Base-by-base conservation (phyloP, 2,888 invertebrate genomes). In the Odontocerum albicorne region DNA sequence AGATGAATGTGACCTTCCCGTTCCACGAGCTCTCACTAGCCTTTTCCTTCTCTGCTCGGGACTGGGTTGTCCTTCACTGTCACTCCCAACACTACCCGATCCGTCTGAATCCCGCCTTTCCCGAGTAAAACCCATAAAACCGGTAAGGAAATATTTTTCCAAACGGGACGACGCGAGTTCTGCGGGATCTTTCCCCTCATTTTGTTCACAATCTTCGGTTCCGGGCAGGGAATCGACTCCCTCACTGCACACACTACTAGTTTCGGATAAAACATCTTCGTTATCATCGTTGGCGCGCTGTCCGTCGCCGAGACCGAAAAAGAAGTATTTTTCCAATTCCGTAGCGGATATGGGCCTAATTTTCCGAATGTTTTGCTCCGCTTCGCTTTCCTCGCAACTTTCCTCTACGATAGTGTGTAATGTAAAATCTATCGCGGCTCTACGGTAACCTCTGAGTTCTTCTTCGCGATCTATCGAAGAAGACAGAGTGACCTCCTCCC, bases 371-470 rank as follows among this genome's bases (percentile, higher is more conserved):
- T 75, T 70, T 36, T 83, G 85, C 65, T 91, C 91, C 58, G 88
- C 83, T 72, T 92, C 92, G 71, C 93, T 93, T 72, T 95, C 95
- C 74, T 95, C 94, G 70, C 94, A 94, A 66, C 92, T 93, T 73
- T 95, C 95, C 74, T 95, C 95, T 20, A 93, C 88, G 63, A 95
- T 95, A 1, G 95, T 95, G 68, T 95, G 94, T 60, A 95, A 75
- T 1, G 93, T 93, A 68, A 93, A 92, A 72, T 94, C 92, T 66
- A 93, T 86, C 1, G 87, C 86, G 52, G 88, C 83, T 47, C 91
- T 83, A 16, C 91, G 81, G 68, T 91, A 92, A n/a, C 86, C 87
- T 3, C 90, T 79, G 38, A 91, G 78, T 60, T 92, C 92, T 59
- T 91, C 91, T 65, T 92, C 90, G 3, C 90, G 82, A 65, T 90